Evolutionary conservation across 2,113 vertebrate species (phyloP).

Genomic region (Hylia prasina): DNA sequence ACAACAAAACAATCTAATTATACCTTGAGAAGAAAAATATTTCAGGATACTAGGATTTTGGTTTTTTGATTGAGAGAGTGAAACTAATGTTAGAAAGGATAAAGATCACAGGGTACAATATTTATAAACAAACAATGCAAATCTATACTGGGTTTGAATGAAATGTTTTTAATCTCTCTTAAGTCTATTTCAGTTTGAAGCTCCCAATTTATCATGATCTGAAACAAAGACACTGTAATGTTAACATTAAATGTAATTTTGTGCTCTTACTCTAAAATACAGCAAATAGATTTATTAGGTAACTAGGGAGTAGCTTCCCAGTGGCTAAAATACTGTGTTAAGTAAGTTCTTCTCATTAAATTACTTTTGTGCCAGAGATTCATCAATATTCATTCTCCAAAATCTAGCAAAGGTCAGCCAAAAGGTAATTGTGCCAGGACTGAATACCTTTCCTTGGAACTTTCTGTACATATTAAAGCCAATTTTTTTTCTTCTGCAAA

Average conservation of each 20-base stretch:
- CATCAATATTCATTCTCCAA: conserved; percentile 7
- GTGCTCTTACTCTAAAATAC: background rate
- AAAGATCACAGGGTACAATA: background rate
- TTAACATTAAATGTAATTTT: background rate
- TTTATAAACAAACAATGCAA: background rate
- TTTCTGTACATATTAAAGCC: background rate
- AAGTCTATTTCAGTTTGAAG: background rate
- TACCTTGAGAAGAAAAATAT: background rate
- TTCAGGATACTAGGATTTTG: background rate
- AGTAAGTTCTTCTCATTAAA: background rate
- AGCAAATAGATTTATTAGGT: background rate
- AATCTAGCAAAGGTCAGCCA: background rate
- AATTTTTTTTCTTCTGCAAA: background rate
- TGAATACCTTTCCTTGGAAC: background rate
- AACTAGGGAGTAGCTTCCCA: background rate
- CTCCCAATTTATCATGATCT: background rate
- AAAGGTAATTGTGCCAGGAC: background rate
- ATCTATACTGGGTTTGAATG: background rate
- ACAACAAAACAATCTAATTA: background rate
- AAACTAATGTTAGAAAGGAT: background rate
- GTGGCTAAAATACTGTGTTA: background rate
- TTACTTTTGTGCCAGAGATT: background rate
- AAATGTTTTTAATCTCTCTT: background rate
- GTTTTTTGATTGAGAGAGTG: background rate
- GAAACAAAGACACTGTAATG: background rate